These are phyloP conservation scores for Notechis scutatus DNA, from an alignment of 2,113 vertebrate genomes.

Conservation along the genomic window DNA sequence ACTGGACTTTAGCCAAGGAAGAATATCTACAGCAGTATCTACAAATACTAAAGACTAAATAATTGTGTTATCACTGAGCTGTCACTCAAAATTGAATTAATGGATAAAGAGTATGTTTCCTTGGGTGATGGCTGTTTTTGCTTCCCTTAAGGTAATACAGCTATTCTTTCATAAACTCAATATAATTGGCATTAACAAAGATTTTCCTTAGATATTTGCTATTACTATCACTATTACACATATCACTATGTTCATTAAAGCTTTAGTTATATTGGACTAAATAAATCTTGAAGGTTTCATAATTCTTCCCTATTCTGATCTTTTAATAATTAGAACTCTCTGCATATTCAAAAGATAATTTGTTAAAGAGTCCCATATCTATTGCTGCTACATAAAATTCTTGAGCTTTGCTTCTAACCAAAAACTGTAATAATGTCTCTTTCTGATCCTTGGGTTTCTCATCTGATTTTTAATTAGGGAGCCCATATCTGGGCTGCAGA, in stretches of 20 bases:
- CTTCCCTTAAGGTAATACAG: not conserved
- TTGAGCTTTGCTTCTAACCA: not conserved
- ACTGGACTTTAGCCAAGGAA: not conserved
- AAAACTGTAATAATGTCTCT: not conserved
- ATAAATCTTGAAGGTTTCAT: not conserved
- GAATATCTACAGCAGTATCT: not conserved
- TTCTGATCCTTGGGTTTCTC: not conserved
- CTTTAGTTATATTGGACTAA: not conserved
- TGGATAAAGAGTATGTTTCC: not conserved
- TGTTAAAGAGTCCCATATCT: not conserved
- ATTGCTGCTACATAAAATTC: not conserved
- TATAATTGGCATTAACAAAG: not conserved
- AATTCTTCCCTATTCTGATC: not conserved
- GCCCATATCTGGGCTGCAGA: not conserved
- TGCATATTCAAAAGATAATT: not conserved
- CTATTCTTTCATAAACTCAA: not conserved
- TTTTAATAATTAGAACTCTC: not conserved
- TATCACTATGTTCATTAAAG: not conserved
- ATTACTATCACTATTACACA: not conserved
- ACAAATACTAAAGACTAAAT: not conserved
- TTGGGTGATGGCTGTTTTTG: not conserved
- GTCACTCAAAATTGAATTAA: not conserved
- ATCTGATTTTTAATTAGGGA: not conserved
- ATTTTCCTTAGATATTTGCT: not conserved
- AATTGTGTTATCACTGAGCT: not conserved